Conservation (phyloP, 2,113 vertebrate genomes). For the Ammodramus savannarum region DNA sequence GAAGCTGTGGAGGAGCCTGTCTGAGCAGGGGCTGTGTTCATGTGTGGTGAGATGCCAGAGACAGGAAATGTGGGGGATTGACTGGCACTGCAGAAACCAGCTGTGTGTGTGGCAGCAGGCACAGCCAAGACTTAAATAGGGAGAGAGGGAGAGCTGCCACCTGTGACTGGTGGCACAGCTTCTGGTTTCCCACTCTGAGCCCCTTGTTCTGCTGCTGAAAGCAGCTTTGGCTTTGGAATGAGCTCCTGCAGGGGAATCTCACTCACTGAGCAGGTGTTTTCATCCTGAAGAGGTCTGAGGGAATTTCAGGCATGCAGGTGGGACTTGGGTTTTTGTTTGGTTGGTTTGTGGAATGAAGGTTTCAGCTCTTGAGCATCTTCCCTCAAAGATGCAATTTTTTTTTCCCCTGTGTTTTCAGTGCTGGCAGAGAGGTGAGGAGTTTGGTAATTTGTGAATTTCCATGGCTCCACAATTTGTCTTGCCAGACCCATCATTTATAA, state of each 20-base stretch:
- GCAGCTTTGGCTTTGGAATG: neutral
- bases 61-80: neutral
- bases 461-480: neutral
- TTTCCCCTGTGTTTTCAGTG: neutral
- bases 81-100: neutral
- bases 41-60: neutral
- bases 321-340: neutral
- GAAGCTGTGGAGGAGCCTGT: neutral
- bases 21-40: neutral
- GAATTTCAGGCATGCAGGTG: neutral
- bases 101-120: neutral
- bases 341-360: neutral
- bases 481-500: neutral
- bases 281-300: neutral
- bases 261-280: neutral
- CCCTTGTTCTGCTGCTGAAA: neutral
- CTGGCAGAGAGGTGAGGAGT: neutral
- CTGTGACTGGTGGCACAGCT: neutral
- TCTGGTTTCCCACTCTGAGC: neutral
- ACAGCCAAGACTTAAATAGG: neutral
- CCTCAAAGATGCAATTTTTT: rapidly evolving
- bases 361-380: neutral
- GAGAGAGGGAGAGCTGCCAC: neutral
- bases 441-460: neutral
- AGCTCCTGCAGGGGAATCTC: neutral